Evolutionary conservation across 1,140 invertebrate species (phyloP).

Genomic region (Yoshiicerus persimilis): DNA sequence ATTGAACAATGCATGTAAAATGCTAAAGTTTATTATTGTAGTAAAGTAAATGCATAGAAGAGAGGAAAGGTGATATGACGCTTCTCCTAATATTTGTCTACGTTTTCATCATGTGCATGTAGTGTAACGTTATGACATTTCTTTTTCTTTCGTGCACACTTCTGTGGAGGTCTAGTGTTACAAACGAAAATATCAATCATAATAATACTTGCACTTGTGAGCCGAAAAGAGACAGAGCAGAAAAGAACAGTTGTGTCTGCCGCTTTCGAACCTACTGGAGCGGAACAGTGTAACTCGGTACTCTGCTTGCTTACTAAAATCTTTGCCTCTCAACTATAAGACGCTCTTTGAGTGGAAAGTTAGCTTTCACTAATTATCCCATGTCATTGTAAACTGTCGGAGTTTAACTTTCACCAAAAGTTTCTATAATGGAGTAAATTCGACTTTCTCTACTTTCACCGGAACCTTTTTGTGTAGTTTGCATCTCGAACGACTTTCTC

Average conservation of each 20-base stretch:
- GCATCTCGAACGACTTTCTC: no score
- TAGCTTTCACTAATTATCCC: no score
- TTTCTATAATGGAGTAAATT: no score
- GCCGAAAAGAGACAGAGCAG: not conserved
- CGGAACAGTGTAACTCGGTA: not conserved
- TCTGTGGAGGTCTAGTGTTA: not conserved
- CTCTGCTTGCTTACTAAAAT: not conserved
- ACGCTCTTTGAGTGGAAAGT: not conserved
- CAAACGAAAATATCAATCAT: not conserved
- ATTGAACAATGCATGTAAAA: not conserved
- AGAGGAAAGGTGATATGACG: not conserved
- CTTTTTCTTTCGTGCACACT: not conserved
- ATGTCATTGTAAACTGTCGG: no score
- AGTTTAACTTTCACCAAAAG: no score
- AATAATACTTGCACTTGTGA: not conserved
- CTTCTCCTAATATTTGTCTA: not conserved
- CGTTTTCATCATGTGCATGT: not conserved
- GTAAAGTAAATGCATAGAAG: no score
- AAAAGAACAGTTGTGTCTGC: not conserved
- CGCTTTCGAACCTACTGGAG: not conserved
- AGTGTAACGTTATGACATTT: no score
- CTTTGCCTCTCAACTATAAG: not conserved
- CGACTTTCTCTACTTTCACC: no score
- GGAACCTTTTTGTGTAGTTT: no score
- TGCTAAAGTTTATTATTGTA: not conserved